Evolutionary conservation across 2,888 invertebrate genomes (phyloP).

Genomic region (Syrista parreyssii): DNA sequence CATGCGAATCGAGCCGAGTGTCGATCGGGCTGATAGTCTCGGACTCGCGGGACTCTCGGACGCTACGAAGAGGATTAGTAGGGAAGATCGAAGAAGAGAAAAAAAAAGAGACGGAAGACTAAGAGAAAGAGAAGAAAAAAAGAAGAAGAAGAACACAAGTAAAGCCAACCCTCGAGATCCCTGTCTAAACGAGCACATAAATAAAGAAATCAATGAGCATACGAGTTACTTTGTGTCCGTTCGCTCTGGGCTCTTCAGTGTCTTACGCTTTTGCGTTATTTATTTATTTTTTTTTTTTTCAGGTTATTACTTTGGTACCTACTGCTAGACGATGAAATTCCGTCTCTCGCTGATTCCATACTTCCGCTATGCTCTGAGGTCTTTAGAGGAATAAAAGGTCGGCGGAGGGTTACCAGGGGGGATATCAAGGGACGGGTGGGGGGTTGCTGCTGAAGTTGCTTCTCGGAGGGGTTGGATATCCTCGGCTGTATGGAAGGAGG

Average conservation of each 20-base stretch:
- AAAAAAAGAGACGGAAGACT: neutral
- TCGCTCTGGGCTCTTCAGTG: neutral
- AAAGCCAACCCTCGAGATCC: neutral
- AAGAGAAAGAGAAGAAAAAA: conserved; percentile 13
- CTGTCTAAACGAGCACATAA: neutral
- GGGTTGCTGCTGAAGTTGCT: conserved; percentile 20
- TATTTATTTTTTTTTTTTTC: neutral
- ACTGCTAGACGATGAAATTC: neutral
- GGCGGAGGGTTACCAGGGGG: neutral
- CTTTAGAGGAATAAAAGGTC: neutral
- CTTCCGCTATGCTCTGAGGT: neutral
- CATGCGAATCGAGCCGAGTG: conserved; percentile 14
- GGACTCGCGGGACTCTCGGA: conserved; percentile 1
- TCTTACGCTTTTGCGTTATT: neutral
- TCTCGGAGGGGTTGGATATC: conserved; percentile 42
- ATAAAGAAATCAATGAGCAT: neutral
- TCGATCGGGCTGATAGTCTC: conserved; percentile 25
- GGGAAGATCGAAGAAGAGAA: neutral
- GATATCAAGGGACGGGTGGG: neutral
- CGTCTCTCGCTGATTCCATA: neutral
- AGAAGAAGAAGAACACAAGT: conserved; percentile 7
- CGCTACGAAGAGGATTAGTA: neutral
- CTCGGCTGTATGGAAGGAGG: conserved; percentile 37
- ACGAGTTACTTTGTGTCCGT: neutral
- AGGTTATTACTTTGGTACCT: neutral